A percentile compares a stretch with the other conserved stretches of the same genome.
phyloP scores from a whole-genome alignment of 1,140 invertebrate species.

The Rhysida immarginata region DNA sequence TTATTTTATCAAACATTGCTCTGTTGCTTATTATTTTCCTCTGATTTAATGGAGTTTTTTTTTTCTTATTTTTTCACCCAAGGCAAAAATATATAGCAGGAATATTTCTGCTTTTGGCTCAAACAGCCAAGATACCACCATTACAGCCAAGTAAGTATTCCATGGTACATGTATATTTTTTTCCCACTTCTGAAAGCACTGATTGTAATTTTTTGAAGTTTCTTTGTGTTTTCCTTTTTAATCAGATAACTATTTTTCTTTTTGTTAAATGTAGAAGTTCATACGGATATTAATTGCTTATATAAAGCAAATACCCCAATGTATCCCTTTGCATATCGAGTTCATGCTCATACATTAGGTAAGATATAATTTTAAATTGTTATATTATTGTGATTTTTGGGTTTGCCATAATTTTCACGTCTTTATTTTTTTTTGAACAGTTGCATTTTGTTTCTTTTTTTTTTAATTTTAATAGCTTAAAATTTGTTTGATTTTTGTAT shows the following conservation, averaged over 20 bases:
- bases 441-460: no score
- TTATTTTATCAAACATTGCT: no score
- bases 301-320: constrained; percentile 17
- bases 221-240: not conserved
- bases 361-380: no score
- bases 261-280: constrained; percentile 23
- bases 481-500: no score
- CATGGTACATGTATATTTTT: constrained; percentile 1
- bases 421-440: no score
- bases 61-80: not conserved
- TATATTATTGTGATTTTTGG: no score
- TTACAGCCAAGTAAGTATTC: constrained; percentile 23
- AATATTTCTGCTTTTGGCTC: constrained; percentile 25
- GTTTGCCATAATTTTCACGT: no score
- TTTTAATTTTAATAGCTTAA: no score
- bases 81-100: constrained; percentile 32
- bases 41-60: not conserved
- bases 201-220: constrained; percentile 8
- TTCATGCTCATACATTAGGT: constrained; percentile 39
- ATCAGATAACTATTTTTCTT: not conserved
- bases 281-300: constrained; percentile 28
- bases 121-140: constrained; percentile 24
- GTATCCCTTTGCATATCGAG: constrained; percentile 41
- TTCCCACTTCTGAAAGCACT: not conserved
- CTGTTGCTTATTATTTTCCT: no score